Conservation (phyloP, 2,888 invertebrate species). For the Metacarcinus magister region DNA sequence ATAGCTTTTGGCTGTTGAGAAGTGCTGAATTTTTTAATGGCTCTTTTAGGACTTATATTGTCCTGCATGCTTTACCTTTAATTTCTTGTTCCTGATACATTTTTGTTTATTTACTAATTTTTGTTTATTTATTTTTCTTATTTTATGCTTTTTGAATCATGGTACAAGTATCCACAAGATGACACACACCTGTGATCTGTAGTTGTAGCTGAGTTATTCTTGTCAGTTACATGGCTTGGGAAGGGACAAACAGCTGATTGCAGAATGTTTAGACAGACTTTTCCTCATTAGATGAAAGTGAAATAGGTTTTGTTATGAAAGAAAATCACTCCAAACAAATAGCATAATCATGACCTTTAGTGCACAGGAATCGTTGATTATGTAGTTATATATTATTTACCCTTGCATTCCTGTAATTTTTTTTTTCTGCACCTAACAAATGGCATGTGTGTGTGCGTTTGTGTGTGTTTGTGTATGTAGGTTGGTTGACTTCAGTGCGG, state of each 20-base stretch:
- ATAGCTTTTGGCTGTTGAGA: too few species aligned
- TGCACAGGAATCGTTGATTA: not conserved
- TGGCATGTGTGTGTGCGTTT: not conserved
- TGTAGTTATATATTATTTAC: not conserved
- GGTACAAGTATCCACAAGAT: too few species aligned
- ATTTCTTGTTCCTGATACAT: too few species aligned
- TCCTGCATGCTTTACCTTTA: too few species aligned
- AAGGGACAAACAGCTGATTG: not conserved
- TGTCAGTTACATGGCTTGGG: not conserved
- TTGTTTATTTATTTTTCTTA: too few species aligned
- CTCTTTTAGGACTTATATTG: too few species aligned
- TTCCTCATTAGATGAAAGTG: not conserved
- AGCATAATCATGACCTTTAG: not conserved
- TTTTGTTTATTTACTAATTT: too few species aligned
- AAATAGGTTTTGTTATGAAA: not conserved
- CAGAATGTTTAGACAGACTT: not conserved
- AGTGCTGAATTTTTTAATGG: too few species aligned
- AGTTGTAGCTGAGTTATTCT: not conserved
- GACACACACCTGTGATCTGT: too few species aligned
- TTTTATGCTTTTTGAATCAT: too few species aligned
- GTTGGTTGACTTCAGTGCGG: conserved; percentile 71
- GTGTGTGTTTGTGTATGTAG: conserved; percentile 55
- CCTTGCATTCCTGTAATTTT: not conserved
- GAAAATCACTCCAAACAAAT: not conserved
- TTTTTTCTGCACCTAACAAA: not conserved